Evolutionary conservation across 2,888 invertebrate genomes (phyloP).

Genomic region (Sinopyrophorus schimmeli): DNA sequence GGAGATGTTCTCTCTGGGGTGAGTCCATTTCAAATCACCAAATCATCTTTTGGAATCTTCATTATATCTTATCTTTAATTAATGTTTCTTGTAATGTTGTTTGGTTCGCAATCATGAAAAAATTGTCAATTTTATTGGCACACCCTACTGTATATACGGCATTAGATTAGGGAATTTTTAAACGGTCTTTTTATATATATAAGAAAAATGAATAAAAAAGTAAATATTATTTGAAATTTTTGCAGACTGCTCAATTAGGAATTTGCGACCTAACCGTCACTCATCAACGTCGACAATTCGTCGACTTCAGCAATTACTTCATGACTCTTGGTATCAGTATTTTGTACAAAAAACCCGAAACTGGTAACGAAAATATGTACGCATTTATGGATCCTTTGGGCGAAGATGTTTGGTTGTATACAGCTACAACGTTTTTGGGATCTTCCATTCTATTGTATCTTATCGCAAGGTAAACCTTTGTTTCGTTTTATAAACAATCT

Average conservation of each 20-base stretch:
- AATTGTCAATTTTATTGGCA: too few species aligned
- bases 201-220: too few species aligned
- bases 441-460: conserved; percentile 81
- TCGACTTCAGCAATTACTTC: conserved; percentile 96
- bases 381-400: conserved; percentile 86
- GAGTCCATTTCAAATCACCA: too few species aligned
- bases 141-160: too few species aligned
- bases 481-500: too few species aligned
- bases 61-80: background rate
- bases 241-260: conserved; percentile 93
- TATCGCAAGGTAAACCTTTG: conserved; percentile 63
- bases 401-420: conserved; percentile 85
- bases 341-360: conserved; percentile 78
- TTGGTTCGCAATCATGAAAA: too few species aligned
- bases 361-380: conserved; percentile 54
- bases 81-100: conserved; percentile 32
- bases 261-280: conserved; percentile 96
- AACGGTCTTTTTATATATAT: too few species aligned
- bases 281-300: conserved; percentile 80
- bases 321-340: conserved; percentile 93
- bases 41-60: too few species aligned
- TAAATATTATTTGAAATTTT: too few species aligned
- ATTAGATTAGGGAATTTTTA: too few species aligned
- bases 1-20: conserved; percentile 76
- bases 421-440: conserved; percentile 80